Conservation (phyloP, 2,888 invertebrate species). For the Apodemia zela region DNA sequence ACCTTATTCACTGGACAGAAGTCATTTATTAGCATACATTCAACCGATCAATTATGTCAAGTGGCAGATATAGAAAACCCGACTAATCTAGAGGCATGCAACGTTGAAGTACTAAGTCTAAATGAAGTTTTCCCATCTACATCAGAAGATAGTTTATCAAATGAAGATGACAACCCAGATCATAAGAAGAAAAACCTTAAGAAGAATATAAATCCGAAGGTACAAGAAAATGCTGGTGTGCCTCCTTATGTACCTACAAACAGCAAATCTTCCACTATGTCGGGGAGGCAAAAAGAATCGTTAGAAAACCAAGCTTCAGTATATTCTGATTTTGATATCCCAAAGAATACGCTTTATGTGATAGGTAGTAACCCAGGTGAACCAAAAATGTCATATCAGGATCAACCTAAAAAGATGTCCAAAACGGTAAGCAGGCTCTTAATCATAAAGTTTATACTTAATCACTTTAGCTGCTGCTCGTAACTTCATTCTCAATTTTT, state of each 20-base stretch:
- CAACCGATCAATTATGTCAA: constrained; percentile 70
- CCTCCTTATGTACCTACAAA: constrained; percentile 60
- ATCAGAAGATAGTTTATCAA: constrained; percentile 69
- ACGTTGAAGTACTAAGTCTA: constrained; percentile 66
- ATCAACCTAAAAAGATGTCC: constrained; percentile 69
- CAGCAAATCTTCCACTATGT: constrained; percentile 64
- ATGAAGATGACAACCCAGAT: constrained; percentile 57
- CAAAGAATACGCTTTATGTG: constrained; percentile 69
- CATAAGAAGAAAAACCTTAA: constrained; percentile 49
- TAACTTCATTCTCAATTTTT: too few species aligned
- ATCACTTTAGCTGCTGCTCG: too few species aligned
- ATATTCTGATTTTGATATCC: constrained; percentile 65
- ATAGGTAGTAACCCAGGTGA: constrained; percentile 73
- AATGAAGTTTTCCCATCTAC: constrained; percentile 73
- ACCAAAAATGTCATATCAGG: constrained; percentile 68
- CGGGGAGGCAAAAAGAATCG: constrained; percentile 50
- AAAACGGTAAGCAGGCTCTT: constrained; percentile 53
- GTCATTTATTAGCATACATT: constrained; percentile 73
- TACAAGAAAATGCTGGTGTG: constrained; percentile 42
- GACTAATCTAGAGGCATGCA: constrained; percentile 59
- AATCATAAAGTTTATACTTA: too few species aligned
- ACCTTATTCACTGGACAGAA: constrained; percentile 56
- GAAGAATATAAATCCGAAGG: constrained; percentile 10
- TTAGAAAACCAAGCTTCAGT: constrained; percentile 53
- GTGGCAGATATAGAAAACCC: constrained; percentile 49